Evolutionary conservation across 2,888 invertebrate species (phyloP).

Genomic region (Eupithecia inturbata): DNA sequence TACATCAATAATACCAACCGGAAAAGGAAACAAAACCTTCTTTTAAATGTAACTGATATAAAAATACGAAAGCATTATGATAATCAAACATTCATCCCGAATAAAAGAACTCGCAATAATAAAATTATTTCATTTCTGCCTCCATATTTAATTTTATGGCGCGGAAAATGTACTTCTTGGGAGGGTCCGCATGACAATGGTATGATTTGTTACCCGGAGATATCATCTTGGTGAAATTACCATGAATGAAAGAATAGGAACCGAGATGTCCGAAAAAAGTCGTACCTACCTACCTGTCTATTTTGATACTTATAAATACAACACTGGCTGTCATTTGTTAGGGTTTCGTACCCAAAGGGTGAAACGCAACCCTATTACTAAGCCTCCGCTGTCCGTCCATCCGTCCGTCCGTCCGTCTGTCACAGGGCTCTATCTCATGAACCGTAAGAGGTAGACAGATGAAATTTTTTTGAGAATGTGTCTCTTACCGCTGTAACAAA

Average conservation of each 20-base stretch:
- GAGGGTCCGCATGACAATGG: constrained; percentile 69
- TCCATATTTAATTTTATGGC: constrained; percentile 79
- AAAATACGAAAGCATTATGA: constrained; percentile 29
- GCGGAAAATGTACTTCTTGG: constrained; percentile 67
- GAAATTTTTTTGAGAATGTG: too few relatives aligned
- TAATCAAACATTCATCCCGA: constrained; percentile 37
- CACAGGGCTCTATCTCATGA: too few relatives aligned
- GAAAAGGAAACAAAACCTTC: background rate
- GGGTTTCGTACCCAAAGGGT: too few relatives aligned
- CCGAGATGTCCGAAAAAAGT: constrained; percentile 28
- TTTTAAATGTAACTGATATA: constrained; percentile 9
- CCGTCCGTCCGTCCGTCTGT: too few relatives aligned
- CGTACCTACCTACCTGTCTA: background rate
- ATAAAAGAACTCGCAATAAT: constrained; percentile 54
- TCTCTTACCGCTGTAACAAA: too few relatives aligned
- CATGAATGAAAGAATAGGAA: constrained; percentile 47
- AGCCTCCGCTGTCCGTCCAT: too few relatives aligned
- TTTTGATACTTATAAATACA: background rate
- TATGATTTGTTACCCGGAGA: constrained; percentile 71
- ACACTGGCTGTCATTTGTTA: background rate
- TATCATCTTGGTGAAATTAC: constrained; percentile 45
- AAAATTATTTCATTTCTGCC: constrained; percentile 62
- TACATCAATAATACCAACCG: background rate
- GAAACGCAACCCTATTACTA: too few relatives aligned
- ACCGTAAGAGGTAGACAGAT: too few relatives aligned